Conservation (phyloP, 2,113 vertebrate genomes). For the Drymodes brunneopygia region DNA sequence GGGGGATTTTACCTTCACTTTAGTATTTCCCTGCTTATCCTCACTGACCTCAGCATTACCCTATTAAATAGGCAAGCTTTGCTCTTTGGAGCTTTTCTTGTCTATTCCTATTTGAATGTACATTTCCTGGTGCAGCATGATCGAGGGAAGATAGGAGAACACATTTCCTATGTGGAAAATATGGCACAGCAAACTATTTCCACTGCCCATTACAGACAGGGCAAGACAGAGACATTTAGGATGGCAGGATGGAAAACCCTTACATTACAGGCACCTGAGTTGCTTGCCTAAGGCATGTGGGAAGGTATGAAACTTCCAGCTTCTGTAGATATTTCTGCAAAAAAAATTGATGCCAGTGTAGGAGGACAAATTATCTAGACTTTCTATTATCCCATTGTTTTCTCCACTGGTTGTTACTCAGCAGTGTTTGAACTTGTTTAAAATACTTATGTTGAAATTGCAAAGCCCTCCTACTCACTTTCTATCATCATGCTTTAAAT, state of each 20-base stretch:
- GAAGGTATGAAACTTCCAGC: not conserved
- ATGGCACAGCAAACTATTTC: not conserved
- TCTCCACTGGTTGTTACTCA: not conserved
- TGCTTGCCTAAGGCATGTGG: not conserved
- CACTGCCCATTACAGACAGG: not conserved
- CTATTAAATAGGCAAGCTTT: not conserved
- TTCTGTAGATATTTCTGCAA: not conserved
- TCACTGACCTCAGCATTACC: not conserved
- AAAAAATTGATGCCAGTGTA: not conserved
- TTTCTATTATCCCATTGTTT: not conserved
- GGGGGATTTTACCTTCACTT: not conserved
- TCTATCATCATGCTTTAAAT: not conserved
- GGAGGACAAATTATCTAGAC: not conserved
- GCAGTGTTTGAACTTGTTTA: not conserved
- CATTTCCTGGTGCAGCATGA: not conserved
- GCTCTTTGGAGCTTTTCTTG: not conserved
- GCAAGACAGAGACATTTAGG: not conserved
- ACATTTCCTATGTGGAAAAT: not conserved
- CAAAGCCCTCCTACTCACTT: constrained; percentile 14
- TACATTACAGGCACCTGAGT: not conserved
- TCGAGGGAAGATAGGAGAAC: not conserved
- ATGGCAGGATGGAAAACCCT: not conserved
- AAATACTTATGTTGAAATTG: not conserved
- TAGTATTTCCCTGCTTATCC: not conserved
- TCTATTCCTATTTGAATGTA: not conserved